Evolutionary conservation across 2,113 vertebrate species (phyloP).

Genomic region (Meleagris gallopavo): DNA sequence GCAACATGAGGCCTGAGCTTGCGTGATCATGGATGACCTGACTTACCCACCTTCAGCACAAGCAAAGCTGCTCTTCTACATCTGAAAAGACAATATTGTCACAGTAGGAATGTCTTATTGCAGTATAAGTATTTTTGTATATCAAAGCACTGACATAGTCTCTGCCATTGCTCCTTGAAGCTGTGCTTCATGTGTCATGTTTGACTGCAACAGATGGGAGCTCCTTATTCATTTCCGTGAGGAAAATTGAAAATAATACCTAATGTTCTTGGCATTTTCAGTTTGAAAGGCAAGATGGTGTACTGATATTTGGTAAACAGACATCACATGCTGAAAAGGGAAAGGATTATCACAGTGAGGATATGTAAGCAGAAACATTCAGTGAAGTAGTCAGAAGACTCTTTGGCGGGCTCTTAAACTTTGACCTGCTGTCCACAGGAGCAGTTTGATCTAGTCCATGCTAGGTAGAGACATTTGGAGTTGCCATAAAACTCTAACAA

Average conservation of each 20-base stretch:
- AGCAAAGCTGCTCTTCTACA: background rate
- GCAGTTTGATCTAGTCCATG: background rate
- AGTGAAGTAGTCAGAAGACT: background rate
- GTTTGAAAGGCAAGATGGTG: background rate
- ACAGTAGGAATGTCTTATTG: background rate
- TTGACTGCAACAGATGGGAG: background rate
- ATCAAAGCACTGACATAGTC: accelerated
- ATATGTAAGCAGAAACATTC: background rate
- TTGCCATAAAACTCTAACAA: background rate
- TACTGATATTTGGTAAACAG: background rate
- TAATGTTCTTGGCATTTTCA: background rate
- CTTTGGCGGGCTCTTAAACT: background rate
- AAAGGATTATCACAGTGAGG: background rate
- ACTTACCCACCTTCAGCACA: background rate
- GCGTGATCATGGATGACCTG: accelerated
- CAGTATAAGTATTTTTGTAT: background rate
- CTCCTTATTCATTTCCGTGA: background rate
- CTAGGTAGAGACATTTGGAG: background rate
- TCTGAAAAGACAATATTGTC: background rate
- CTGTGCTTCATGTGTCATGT: background rate
- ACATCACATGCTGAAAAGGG: background rate
- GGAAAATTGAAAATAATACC: background rate
- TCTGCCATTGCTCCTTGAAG: background rate
- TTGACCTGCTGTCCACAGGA: background rate
- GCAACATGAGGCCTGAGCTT: accelerated